Percentiles rank a stretch among this genome's conserved stretches.
phyloP scores from a whole-genome alignment of 2,797 vertebrate genomes.

The Graptemys geographica region DNA sequence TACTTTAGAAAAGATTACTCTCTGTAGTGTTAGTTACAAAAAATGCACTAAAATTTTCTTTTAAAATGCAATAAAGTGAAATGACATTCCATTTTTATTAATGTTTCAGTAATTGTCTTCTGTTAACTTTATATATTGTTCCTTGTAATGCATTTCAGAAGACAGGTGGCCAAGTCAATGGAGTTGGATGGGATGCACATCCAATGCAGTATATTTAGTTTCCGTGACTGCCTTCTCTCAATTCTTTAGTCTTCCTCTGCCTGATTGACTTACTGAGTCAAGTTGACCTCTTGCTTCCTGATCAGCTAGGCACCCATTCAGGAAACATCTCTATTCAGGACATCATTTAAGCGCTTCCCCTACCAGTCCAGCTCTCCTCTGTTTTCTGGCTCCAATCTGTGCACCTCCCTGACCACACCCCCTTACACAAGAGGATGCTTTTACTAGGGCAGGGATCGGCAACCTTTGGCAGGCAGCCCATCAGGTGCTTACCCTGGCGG shows the following conservation, averaged over 20 bases:
- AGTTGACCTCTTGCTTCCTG: not conserved
- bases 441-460: not conserved
- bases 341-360: not conserved
- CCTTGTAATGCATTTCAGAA: not conserved
- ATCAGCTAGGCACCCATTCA: not conserved
- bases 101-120: not conserved
- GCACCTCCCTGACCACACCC: not conserved
- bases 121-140: not conserved
- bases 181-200: not conserved
- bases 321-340: not conserved
- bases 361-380: not conserved
- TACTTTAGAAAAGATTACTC: not conserved
- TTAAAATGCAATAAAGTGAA: slow-evolving; percentile 46
- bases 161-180: not conserved
- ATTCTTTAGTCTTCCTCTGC: not conserved
- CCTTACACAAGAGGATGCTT: not conserved
- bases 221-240: not conserved
- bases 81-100: not conserved
- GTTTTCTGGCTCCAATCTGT: not conserved
- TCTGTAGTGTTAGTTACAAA: slow-evolving; percentile 1
- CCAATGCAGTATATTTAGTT: not conserved
- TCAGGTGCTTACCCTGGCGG: no score
- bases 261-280: not conserved
- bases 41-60: not conserved
- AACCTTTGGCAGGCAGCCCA: no score